A percentile compares a stretch with the other conserved stretches of the same genome.
These are phyloP conservation scores for Alces alces DNA, from an alignment of 2,113 vertebrate genomes.

Conservation along the genomic window DNA sequence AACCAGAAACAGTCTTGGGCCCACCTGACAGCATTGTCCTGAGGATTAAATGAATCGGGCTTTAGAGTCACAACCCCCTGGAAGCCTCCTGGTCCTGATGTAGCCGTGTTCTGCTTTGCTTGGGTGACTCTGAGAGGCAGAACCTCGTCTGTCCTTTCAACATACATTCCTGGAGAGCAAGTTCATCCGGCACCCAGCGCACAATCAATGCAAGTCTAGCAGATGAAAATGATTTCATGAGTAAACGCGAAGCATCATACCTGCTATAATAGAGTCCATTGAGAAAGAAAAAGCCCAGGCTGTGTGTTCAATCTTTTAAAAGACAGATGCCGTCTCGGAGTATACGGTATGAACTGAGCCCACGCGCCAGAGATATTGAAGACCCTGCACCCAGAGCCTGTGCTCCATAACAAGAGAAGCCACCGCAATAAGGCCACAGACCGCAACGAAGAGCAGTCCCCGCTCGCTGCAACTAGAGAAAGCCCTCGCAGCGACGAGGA, in stretches of 20 bases:
- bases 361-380: neutral
- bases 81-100: neutral
- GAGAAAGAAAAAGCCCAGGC: neutral
- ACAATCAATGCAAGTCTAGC: neutral
- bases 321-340: neutral
- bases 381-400: neutral
- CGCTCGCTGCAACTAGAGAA: fast-evolving
- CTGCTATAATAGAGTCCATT: neutral
- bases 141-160: neutral
- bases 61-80: neutral
- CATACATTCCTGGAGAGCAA: neutral
- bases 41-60: neutral
- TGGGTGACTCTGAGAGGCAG: neutral
- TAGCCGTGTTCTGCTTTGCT: neutral
- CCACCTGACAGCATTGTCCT: fast-evolving
- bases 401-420: neutral
- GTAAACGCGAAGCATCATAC: neutral
- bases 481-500: fast-evolving
- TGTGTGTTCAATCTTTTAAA: neutral
- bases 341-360: neutral
- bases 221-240: neutral
- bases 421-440: fast-evolving
- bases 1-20: neutral
- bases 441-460: fast-evolving
- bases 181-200: neutral